Evolutionary conservation across 2,113 vertebrate species (phyloP), one percentile per base, ranked within the genome.

Genomic region (Thinocorus orbignyianus): DNA sequence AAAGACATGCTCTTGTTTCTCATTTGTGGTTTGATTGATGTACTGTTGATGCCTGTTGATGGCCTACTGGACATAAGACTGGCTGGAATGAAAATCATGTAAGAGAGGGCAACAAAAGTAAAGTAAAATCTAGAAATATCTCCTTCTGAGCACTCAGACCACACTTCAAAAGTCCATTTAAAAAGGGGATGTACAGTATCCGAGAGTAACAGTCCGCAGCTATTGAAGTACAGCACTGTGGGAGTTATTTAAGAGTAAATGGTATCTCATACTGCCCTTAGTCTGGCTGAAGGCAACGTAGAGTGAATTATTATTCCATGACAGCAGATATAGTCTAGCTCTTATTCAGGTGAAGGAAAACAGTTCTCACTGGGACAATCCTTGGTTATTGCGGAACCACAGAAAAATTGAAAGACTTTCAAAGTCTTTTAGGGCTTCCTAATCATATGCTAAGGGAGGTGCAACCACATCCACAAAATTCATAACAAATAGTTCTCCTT

Each of bases 261-360:
- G 1, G 15, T 72, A 69, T 26, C 44, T 90, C 73, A 28, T 55
- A 91, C 22, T 49, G 62, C 19, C 30, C 19, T 48, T 80, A 92
- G 37, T 66, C 66, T 28, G 61, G 52, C 49, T 72, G 60, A 93
- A 90, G 79, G 68, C 37, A 65, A 33, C 33, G n/a, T 16, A 82
- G 28, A 60, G 26, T 37, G 42, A 86, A 76, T 69, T 91, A 41
- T 68, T 62, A 68, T 39, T 81, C 61, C 19, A 31, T 26, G 5
- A 64, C 78, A 77, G 39, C 17, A 73, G 24, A 70, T 74, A 16
- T 2, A 84, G 57, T 31, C 57, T 48, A 81, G 39, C 30, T 71
- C 13, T 64, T 70, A 57, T 65, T 77, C 55, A 91, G n/a, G 44
- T 81, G 65, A 85, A 89, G 35, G 15, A 87, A 95, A 94, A 68